Evolutionary conservation across 2,113 vertebrate genomes (phyloP).

Genomic region (Trinectes maculatus): DNA sequence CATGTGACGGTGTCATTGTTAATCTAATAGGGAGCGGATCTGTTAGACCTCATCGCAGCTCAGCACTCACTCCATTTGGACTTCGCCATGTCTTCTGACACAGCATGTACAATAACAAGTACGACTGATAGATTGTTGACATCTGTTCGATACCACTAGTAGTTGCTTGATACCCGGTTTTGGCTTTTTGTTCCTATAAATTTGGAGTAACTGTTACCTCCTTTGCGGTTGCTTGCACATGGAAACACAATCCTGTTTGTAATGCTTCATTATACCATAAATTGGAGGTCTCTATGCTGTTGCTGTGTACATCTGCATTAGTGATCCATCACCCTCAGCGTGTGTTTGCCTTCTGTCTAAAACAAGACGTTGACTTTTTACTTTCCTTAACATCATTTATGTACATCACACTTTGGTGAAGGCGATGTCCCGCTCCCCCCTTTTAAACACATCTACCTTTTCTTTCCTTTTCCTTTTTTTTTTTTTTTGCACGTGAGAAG

Average conservation of each 20-base stretch:
- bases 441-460: slow-evolving; percentile 40
- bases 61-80: slow-evolving; percentile 24
- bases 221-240: not conserved
- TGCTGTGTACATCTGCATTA: slow-evolving; percentile 8
- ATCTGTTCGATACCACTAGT: too few species aligned
- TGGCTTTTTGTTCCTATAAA: too few species aligned
- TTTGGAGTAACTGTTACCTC: slow-evolving; percentile 13
- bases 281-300: slow-evolving; percentile 6
- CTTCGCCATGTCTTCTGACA: slow-evolving; percentile 29
- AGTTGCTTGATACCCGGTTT: slow-evolving; percentile 23
- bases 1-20: slow-evolving; percentile 27
- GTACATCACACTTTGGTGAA: not conserved
- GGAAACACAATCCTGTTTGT: slow-evolving; percentile 16
- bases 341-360: not conserved
- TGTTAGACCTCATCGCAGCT: slow-evolving; percentile 17
- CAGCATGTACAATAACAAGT: slow-evolving; percentile 35
- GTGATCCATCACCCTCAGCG: not conserved
- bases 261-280: too few species aligned
- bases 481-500: slow-evolving; percentile 38
- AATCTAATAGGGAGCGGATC: slow-evolving; percentile 33
- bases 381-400: not conserved
- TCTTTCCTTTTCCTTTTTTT: slow-evolving; percentile 1
- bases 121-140: slow-evolving; percentile 10
- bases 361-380: not conserved
- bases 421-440: slow-evolving; percentile 18